Base-by-base conservation (phyloP, 2,113 vertebrate genomes). In the Polypterus senegalus region DNA sequence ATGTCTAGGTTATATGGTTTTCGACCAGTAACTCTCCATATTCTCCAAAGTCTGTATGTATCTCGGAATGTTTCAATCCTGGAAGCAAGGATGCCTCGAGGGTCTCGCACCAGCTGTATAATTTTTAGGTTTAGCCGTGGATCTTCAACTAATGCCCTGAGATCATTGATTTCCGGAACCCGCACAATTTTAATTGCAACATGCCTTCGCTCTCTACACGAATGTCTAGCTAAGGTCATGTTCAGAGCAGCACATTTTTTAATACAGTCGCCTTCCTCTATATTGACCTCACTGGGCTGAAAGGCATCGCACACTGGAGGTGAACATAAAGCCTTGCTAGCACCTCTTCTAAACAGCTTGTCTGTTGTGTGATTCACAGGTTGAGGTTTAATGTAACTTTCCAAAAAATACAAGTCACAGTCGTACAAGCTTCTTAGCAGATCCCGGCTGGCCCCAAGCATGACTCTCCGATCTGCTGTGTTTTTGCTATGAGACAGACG, bases 1-100 rank as follows among this genome's bases (percentile, higher is more conserved):
- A 90, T 77, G 0, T 98, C 94, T 67, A 97, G 78, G 73, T 95
- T 97, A 71, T 94, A 96, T 0, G 95, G 95, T 61, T 86, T 86
- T 62, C 93, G 81, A 10, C 95, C 94, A 0, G 92, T 98, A 69
- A 90, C 93, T 1, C 92, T 90, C 95, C 95, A 98, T 54, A 97
- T 92, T 46, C 92, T 89, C 94, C 94, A 98, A 59, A 95, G 86
- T 46, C 92, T 86, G 77, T 97, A 97, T 0, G 91, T 92, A 74
- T 97, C 93, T 63, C 91, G 83, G 77, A 98, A 98, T 3, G 95
- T 97, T 79, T 97, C 93, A 0, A 94, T 98, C 57, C 94, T 83
- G 2, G 95, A 98, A 0, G 93, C 92, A 66, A 98, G 79, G 66
- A 97, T 97, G 3, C 92, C 95, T 0, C 95, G 86, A 0, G 95